phyloP scores from a whole-genome alignment of 1,140 invertebrate species.

The Littorina saxatilis region DNA sequence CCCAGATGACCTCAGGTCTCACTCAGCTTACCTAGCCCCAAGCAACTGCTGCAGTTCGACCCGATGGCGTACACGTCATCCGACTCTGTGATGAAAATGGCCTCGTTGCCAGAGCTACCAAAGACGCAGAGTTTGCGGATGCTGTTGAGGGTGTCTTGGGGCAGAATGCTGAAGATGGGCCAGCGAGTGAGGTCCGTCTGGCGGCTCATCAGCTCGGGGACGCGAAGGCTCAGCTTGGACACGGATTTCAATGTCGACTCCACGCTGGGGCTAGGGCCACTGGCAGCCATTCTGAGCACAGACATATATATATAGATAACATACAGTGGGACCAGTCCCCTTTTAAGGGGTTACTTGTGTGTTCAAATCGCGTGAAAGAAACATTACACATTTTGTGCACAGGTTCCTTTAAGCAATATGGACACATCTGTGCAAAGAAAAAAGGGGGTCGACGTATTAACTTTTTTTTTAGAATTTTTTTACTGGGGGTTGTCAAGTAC shows the following conservation, averaged over 20 bases:
- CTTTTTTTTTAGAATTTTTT: too few species aligned
- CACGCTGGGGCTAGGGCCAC: neutral
- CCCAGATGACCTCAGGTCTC: too few species aligned
- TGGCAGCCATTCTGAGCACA: neutral
- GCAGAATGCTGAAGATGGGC: slow-evolving; percentile 81
- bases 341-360: too few species aligned
- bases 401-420: too few species aligned
- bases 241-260: neutral
- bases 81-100: slow-evolving; percentile 80
- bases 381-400: too few species aligned
- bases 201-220: slow-evolving; percentile 13
- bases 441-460: too few species aligned
- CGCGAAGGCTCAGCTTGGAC: neutral
- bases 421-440: too few species aligned
- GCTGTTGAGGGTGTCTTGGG: slow-evolving; percentile 77
- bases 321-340: too few species aligned
- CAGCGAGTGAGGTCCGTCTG: slow-evolving; percentile 78
- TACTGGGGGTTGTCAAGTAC: too few species aligned
- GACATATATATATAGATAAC: too few species aligned
- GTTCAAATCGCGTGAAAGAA: too few species aligned
- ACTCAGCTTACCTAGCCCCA: slow-evolving; percentile 80
- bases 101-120: slow-evolving; percentile 82
- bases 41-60: slow-evolving; percentile 80
- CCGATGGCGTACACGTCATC: slow-evolving; percentile 82
- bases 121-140: slow-evolving; percentile 81